phyloP scores from a whole-genome alignment of 2,888 invertebrate species.

The Hedychridium roseum region DNA sequence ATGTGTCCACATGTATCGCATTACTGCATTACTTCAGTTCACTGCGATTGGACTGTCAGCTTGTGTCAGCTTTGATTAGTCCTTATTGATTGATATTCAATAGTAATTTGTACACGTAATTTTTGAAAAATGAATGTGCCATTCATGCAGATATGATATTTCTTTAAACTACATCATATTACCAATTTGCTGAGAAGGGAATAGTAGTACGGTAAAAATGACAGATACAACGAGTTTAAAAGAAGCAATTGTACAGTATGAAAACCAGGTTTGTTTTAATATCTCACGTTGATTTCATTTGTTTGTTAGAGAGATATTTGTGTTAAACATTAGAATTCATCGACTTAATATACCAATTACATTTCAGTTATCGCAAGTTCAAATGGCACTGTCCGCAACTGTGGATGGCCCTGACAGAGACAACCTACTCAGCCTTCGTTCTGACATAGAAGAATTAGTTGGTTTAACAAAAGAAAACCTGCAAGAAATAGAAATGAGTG shows the following conservation, averaged over 20 bases:
- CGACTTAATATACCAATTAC: neutral
- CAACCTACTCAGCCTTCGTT: conserved; percentile 69
- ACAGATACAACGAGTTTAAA: conserved; percentile 43
- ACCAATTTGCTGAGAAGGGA: no score
- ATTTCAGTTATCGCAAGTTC: conserved; percentile 71
- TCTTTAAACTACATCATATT: no score
- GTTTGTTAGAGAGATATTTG: neutral
- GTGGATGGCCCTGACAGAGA: conserved; percentile 66
- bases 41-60: no score
- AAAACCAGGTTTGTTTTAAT: conserved; percentile 47
- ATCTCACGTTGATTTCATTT: neutral
- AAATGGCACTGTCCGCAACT: conserved; percentile 67
- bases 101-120: no score
- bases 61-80: no score
- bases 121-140: no score
- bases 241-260: conserved; percentile 49
- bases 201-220: no score
- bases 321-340: neutral
- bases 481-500: conserved; percentile 43
- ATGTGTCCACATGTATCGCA: no score
- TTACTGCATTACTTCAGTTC: no score
- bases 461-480: conserved; percentile 73
- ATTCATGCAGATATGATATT: no score
- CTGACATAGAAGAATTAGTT: conserved; percentile 74
- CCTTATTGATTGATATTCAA: no score